These are phyloP conservation scores for Pygoscelis adeliae DNA, from an alignment of 2,113 vertebrate species.

Conservation along the genomic window DNA sequence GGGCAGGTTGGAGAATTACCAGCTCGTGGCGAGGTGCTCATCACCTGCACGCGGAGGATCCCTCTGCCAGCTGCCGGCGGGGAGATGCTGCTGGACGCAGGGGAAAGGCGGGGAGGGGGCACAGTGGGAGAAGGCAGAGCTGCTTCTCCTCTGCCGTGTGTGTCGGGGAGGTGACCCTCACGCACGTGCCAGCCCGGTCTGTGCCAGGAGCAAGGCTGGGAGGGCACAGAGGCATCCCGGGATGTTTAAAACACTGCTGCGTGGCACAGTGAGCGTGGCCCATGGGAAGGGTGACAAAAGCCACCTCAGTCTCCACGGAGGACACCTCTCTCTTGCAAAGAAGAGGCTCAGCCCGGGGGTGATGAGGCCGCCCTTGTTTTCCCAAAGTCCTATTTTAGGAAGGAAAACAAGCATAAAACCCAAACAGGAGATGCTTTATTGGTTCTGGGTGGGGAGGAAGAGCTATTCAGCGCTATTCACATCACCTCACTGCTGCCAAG, in stretches of 20 bases:
- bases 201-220: neutral
- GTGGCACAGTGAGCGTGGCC: fast-evolving
- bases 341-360: fast-evolving
- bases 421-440: neutral
- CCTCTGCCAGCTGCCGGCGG: neutral
- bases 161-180: neutral
- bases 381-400: neutral
- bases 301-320: fast-evolving
- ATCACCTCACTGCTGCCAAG: neutral
- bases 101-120: too few species aligned
- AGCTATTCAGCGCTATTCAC: neutral
- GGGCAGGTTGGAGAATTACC: neutral
- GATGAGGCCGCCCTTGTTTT: neutral
- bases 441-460: neutral
- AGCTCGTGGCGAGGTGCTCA: neutral
- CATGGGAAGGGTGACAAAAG: neutral
- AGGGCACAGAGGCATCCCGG: neutral
- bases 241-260: neutral
- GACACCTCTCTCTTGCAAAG: neutral
- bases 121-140: neutral
- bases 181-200: neutral
- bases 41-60: fast-evolving
- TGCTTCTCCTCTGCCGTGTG: neutral
- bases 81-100: neutral
- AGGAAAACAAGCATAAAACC: neutral